Conservation (phyloP, 2,797 vertebrate species). For the Periophthalmus magnuspinnatus region DNA sequence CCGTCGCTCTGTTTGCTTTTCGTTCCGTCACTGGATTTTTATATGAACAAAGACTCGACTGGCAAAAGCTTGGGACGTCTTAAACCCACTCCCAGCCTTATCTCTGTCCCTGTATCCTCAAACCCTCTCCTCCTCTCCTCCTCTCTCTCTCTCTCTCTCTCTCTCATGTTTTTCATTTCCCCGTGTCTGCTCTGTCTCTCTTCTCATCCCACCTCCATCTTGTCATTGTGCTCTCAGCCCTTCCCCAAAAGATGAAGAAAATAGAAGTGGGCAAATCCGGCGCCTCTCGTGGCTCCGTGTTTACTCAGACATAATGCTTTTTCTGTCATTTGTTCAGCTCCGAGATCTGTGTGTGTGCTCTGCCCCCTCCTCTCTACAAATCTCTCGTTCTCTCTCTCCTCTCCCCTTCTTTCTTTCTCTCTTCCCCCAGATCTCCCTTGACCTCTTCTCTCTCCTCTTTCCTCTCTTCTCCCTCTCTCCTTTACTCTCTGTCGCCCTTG, state of each 20-base stretch:
- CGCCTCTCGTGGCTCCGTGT: constrained; percentile 72
- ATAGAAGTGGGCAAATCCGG: constrained; percentile 73
- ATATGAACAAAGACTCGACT: too few species aligned
- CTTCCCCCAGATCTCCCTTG: too few species aligned
- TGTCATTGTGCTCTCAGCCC: constrained; percentile 60
- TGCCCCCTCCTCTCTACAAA: background rate
- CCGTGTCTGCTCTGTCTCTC: background rate
- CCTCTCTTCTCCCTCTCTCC: too few species aligned
- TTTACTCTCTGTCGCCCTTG: background rate
- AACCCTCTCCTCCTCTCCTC: background rate
- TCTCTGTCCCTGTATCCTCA: too few species aligned
- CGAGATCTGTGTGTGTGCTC: constrained; percentile 72
- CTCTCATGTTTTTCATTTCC: background rate
- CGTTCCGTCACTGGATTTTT: too few species aligned
- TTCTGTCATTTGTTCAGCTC: constrained; percentile 78
- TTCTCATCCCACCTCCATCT: constrained; percentile 42
- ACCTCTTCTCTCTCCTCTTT: background rate
- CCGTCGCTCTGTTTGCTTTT: too few species aligned
- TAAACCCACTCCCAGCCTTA: too few species aligned
- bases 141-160: too few species aligned
- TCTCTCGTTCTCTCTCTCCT: background rate
- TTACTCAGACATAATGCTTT: constrained; percentile 77
- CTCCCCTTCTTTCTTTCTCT: background rate
- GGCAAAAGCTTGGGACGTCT: too few species aligned
- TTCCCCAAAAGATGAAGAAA: constrained; percentile 45